Conservation (phyloP, 2,888 invertebrate species). For the Phorcus lineatus region DNA sequence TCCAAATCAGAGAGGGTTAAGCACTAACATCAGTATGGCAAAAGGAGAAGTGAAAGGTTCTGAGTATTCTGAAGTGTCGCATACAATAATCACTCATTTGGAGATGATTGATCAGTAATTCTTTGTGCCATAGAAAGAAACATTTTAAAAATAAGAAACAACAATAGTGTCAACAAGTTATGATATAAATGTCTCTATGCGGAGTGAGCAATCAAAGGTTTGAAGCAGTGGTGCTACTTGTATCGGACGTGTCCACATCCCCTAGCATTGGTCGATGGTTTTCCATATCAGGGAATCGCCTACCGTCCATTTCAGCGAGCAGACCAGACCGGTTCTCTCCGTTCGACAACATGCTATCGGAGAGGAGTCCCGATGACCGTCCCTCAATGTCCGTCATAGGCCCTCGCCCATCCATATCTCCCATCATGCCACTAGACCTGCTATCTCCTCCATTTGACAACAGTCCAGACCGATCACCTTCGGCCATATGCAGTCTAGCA, state of each 20-base stretch:
- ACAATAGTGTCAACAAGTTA: slow-evolving; percentile 24
- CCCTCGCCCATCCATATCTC: neutral
- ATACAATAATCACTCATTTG: slow-evolving; percentile 3
- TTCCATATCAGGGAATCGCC: slow-evolving; percentile 18
- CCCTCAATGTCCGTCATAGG: neutral
- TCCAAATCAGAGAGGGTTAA: slow-evolving; percentile 17
- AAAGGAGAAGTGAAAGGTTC: neutral
- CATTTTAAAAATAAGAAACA: slow-evolving; percentile 26
- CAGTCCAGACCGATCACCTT: slow-evolving; percentile 41
- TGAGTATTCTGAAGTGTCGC: slow-evolving; percentile 21
- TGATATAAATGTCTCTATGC: slow-evolving; percentile 20
- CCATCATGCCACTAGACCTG: slow-evolving; percentile 33
- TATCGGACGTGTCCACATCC: slow-evolving; percentile 26
- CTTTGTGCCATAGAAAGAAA: slow-evolving; percentile 15
- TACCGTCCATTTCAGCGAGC: neutral
- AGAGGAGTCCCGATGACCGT: neutral
- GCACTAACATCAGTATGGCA: slow-evolving; percentile 17
- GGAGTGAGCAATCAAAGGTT: slow-evolving; percentile 42
- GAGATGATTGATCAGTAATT: neutral
- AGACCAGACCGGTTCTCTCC: neutral
- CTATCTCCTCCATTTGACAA: slow-evolving; percentile 40
- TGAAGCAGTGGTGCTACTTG: slow-evolving; percentile 77
- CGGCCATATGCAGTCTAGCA: slow-evolving; percentile 43
- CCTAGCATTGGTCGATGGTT: slow-evolving; percentile 3
- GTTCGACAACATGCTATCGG: neutral